These are phyloP conservation scores for Thymelicus sylvestris DNA, from an alignment of 2,888 invertebrate genomes.

Conservation along the genomic window DNA sequence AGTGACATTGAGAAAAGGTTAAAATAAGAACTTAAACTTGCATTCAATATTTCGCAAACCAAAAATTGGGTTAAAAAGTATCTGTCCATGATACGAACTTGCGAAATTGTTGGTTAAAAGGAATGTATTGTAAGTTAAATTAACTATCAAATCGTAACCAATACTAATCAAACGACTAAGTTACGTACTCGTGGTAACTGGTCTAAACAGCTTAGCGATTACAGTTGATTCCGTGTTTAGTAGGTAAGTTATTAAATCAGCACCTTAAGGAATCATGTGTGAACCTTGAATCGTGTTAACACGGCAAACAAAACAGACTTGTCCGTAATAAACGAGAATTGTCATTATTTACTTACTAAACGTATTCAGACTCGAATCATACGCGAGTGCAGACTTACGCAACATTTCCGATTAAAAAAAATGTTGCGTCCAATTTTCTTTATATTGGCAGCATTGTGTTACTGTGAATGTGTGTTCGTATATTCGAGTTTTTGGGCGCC, in stretches of 20 bases:
- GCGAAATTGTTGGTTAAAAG: not conserved
- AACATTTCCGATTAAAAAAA: conserved; percentile 32
- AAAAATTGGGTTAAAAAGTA: not conserved
- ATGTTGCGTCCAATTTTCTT: conserved; percentile 47
- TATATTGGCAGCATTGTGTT: conserved; percentile 44
- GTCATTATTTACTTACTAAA: conserved; percentile 42
- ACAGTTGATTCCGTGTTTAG: conserved; percentile 10
- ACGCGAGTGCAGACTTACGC: conserved; percentile 39
- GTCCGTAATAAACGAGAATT: conserved; percentile 39
- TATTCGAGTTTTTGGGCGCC: conserved; percentile 78
- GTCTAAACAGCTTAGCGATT: not conserved
- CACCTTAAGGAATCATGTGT: conserved; percentile 43
- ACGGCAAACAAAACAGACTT: conserved; percentile 51
- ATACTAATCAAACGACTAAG: not conserved
- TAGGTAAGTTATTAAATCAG: conserved; percentile 7
- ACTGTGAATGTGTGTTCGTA: conserved; percentile 51
- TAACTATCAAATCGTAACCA: not conserved
- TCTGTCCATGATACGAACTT: not conserved
- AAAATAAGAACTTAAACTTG: not conserved
- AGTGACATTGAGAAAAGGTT: not conserved
- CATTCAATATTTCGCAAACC: not conserved
- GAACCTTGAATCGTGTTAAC: conserved; percentile 53
- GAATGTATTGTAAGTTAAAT: too few species aligned
- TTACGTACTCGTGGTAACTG: conserved; percentile 16
- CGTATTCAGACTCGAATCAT: conserved; percentile 46